These are phyloP conservation scores for Parazoanthus swiftii DNA, from an alignment of 92 coral and sea anemone genomes.

Conservation along the genomic window DNA sequence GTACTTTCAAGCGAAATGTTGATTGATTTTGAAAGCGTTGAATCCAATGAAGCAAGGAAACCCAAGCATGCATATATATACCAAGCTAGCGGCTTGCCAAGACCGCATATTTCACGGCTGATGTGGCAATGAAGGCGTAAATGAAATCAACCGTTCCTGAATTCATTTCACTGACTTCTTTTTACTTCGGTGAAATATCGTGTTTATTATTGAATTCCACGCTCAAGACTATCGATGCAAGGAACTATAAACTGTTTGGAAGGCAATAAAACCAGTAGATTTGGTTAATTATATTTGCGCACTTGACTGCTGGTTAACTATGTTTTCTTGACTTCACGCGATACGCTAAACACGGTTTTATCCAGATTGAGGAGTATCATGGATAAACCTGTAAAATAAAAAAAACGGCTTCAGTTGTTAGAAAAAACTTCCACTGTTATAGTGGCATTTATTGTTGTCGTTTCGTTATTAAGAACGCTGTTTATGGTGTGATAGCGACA, in stretches of 20 bases:
- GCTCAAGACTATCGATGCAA: slow-evolving; percentile 2
- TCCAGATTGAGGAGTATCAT: background rate
- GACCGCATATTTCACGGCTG: slow-evolving; percentile 43
- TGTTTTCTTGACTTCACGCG: background rate
- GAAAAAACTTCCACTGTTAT: too few species aligned
- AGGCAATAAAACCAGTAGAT: background rate
- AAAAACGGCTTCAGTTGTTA: too few species aligned
- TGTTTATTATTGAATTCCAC: background rate
- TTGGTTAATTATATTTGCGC: background rate
- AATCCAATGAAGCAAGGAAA: slow-evolving; percentile 37
- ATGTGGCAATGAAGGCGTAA: slow-evolving; percentile 18
- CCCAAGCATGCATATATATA: slow-evolving; percentile 43
- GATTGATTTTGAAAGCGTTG: slow-evolving; percentile 19
- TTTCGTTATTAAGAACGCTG: too few species aligned
- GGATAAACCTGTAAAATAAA: too few species aligned
- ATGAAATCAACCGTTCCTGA: background rate
- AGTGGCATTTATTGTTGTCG: too few species aligned
- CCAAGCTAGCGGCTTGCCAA: slow-evolving; percentile 42
- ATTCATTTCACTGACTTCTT: background rate
- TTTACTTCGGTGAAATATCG: background rate
- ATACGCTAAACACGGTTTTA: background rate
- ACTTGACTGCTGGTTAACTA: background rate
- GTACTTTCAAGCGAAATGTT: background rate
- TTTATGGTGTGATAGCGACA: background rate
- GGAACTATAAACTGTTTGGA: background rate